These are phyloP conservation scores for Coracias cyanogaster DNA, from an alignment of 2,797 vertebrate species.

Conservation along the genomic window DNA sequence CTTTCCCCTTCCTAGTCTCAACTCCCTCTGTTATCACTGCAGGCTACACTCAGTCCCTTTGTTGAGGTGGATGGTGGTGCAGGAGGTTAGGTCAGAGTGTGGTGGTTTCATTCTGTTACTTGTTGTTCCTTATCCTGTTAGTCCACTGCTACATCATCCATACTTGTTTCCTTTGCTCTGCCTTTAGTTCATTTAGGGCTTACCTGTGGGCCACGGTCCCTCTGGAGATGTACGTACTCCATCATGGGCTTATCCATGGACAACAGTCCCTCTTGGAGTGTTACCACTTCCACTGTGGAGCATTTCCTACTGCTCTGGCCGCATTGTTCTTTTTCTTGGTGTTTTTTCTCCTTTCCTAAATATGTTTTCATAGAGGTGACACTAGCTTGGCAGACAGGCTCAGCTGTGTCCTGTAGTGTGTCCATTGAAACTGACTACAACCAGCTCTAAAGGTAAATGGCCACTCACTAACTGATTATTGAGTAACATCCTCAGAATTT, in stretches of 20 bases:
- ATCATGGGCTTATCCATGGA: background rate
- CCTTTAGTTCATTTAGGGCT: background rate
- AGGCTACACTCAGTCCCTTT: background rate
- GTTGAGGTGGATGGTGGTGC: background rate
- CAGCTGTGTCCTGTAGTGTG: background rate
- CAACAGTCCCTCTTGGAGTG: accelerated
- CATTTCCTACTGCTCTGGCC: background rate
- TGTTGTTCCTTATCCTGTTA: background rate
- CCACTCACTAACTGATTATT: background rate
- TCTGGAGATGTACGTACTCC: too few species aligned
- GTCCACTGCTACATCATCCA: background rate
- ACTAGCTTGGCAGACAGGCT: background rate
- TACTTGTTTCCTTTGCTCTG: background rate
- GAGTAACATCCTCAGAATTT: background rate
- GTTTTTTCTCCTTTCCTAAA: background rate
- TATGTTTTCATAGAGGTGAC: background rate
- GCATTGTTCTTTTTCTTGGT: background rate
- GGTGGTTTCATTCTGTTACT: background rate
- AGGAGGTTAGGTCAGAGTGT: background rate
- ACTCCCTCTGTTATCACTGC: background rate
- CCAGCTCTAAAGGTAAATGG: background rate
- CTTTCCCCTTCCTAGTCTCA: background rate
- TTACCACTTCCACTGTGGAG: background rate
- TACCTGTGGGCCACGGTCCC: accelerated
- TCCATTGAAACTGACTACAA: background rate